phyloP scores from a whole-genome alignment of 2,113 vertebrate genomes.

The Gobiocypris rarus region DNA sequence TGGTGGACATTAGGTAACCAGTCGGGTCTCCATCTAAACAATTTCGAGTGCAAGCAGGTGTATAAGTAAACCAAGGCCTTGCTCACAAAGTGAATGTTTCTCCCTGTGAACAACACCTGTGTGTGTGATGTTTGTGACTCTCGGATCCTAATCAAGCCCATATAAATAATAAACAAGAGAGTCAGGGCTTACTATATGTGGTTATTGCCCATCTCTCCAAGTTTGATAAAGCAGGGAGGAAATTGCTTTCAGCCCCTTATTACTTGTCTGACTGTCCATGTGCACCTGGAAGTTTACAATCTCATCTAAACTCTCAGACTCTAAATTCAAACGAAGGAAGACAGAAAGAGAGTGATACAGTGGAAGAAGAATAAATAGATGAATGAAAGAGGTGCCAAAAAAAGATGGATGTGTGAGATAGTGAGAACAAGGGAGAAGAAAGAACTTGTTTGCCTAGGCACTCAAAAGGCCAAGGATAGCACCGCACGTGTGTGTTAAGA shows the following conservation, averaged over 20 bases:
- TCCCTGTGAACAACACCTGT: background rate
- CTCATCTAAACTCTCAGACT: conserved; percentile 31
- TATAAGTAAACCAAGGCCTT: background rate
- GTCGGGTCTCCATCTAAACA: background rate
- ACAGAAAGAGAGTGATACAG: background rate
- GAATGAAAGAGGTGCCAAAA: background rate
- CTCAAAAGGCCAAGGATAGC: background rate
- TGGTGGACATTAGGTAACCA: background rate
- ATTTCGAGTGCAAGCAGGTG: background rate
- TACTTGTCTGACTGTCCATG: conserved; percentile 39
- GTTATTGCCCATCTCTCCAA: conserved; percentile 49
- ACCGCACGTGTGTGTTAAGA: background rate
- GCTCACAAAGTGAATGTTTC: background rate
- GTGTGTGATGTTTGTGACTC: conserved; percentile 6
- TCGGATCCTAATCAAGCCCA: conserved; percentile 36
- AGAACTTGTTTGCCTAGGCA: background rate
- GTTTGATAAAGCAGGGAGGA: conserved; percentile 54
- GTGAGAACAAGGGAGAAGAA: background rate
- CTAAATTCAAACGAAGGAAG: conserved; percentile 11
- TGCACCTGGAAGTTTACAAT: conserved; percentile 36
- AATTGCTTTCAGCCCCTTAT: conserved; percentile 54
- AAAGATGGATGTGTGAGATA: background rate
- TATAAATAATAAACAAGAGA: conserved; percentile 57
- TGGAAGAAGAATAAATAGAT: background rate
- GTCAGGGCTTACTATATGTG: conserved; percentile 33